Evolutionary conservation across 2,797 vertebrate genomes (phyloP), one percentile per base, ranked within the genome.

Genomic region (Hyperoplus immaculatus): DNA sequence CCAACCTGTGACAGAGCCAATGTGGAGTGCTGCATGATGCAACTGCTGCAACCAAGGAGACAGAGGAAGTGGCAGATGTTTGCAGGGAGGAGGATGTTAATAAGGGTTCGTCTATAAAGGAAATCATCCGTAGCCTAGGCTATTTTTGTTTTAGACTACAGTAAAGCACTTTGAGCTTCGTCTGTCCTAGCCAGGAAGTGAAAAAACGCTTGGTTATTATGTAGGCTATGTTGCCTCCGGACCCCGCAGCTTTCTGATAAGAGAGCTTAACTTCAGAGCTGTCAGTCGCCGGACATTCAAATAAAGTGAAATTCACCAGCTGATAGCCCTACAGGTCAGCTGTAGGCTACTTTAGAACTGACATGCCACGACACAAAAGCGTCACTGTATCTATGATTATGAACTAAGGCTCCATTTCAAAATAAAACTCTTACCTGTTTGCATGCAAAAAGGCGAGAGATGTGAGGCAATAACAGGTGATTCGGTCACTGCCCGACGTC

Each of bases 361-460:
- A 6, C 11, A 21, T 0, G 21, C 2, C 15, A 43, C 59, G 42
- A 39, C 10, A 18, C 10, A 51, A 21, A 46, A 15, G 50, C 38
- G 6, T 15, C 63, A 29, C 39, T 72, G 21, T 7, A 12, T 43
- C 21, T 18, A 11, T 4, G 6, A 15, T 57, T 11, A 45, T 7
- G 0, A 3, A 3, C 5, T 11, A 29, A 29, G 29, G 9, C 4
- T 63, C 6, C 7, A 13, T 36, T n/a, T 63, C 51, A n/a, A 59
- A 50, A 46, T 15, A 13, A 47, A 69, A 46, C 6, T 55, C 86
- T 78, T 81, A 93, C 92, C 91, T 83, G 67, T 79, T 73, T 69
- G 74, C 63, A 76, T 78, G 63, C 50, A 45, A 67, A 78, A 67
- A 78, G 18, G 0, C 2, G 50, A 16, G 5, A 2, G 29, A 18